These are phyloP conservation scores for Camponotus floridanus DNA, from an alignment of 1,140 invertebrate species.

Conservation along the genomic window DNA sequence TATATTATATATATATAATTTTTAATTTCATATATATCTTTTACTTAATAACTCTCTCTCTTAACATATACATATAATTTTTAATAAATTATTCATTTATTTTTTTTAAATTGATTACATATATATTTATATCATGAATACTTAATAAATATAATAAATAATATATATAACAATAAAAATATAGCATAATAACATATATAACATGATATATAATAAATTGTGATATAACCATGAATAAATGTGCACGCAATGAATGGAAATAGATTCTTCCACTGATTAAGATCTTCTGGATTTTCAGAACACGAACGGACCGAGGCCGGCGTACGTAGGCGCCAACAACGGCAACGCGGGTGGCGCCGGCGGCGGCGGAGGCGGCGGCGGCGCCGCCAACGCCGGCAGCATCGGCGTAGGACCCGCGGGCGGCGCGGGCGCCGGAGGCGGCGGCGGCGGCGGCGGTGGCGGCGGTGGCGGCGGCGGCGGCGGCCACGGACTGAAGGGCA, in stretches of 20 bases:
- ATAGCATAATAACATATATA: too few species aligned
- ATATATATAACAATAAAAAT: too few species aligned
- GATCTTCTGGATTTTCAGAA: slow-evolving; percentile 78
- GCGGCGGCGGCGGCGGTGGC: slow-evolving; percentile 42
- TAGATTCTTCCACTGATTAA: neutral
- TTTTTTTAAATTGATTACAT: too few species aligned
- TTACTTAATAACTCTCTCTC: too few species aligned
- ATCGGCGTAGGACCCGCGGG: slow-evolving; percentile 74
- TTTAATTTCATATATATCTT: too few species aligned
- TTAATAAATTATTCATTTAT: too few species aligned
- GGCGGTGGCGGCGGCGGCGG: slow-evolving; percentile 68
- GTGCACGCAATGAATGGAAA: too few species aligned
- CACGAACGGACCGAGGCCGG: slow-evolving; percentile 84
- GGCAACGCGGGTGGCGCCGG: slow-evolving; percentile 82
- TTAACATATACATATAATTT: too few species aligned
- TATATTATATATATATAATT: too few species aligned
- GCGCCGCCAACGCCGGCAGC: slow-evolving; percentile 69
- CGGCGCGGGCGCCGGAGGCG: slow-evolving; percentile 19
- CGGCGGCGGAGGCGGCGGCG: slow-evolving; percentile 63
- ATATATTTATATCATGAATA: too few species aligned
- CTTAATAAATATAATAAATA: too few species aligned
- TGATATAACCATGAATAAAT: neutral
- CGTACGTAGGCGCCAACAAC: slow-evolving; percentile 84
- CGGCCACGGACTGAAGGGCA: slow-evolving; percentile 80
- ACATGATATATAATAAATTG: neutral